Evolutionary conservation across 2,113 vertebrate species (phyloP), one percentile per base, ranked within the genome.

Genomic region (Callipepla californica): DNA sequence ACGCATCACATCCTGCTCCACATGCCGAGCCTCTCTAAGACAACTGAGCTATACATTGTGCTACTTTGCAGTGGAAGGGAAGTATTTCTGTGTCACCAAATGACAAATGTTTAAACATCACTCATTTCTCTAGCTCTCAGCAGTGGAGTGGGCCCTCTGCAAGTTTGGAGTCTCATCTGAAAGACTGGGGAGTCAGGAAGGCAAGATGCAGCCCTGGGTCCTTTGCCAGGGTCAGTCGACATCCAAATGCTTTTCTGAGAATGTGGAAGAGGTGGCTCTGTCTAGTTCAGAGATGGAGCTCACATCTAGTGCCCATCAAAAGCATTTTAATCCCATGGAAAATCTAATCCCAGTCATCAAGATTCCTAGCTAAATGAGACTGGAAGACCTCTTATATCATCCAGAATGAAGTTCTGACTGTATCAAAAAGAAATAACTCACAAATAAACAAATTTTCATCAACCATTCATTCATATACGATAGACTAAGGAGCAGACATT

Each of bases 11-110:
- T 12, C 25, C 25, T 7, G 2, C 2, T 2, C 14, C 20, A 23
- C 16, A 8, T 23, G 13, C 4, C 40, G 5, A 0, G 0, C 34
- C 36, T 7, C 0, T 0, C 36, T 20, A 44, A 34, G 26, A 45
- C 23, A 42, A 45, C 25, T 47, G 42, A 36, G 38, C 4, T 23
- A 0, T 0, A 12, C 16, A 34, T 36, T 4, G 5, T 3, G 26
- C 9, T 42, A 11, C 63, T 15, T 20, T 6, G 50, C n/a, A 6
- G 0, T 2, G 30, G 30, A 23, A 48, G 44, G 50, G 67, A 10
- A 12, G 1, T 5, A 13, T 26, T 8, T 34, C 38, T 47, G 44
- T 47, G 34, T 7, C n/a, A 45, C 40, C 6, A 30, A 20, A 0
- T 3, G 19, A 22, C 0, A 0, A 38, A 9, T 18, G 17, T 14